phyloP scores from a whole-genome alignment of 2,113 vertebrate genomes.

The Crotalus helleri region DNA sequence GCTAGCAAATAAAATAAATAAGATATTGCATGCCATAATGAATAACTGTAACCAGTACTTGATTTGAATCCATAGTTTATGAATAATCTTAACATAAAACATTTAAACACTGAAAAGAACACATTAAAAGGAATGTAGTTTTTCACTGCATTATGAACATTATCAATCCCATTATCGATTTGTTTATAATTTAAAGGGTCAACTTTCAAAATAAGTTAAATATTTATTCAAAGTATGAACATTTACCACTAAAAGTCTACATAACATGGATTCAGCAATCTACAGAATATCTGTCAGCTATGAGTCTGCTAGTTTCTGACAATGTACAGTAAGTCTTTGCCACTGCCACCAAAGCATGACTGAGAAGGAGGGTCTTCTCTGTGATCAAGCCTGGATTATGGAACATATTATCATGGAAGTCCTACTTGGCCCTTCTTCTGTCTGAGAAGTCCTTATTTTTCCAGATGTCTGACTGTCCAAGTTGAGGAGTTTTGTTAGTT shows the following conservation, averaged over 20 bases:
- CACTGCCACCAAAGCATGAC: background rate
- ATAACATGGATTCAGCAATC: background rate
- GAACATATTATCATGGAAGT: background rate
- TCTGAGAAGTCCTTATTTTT: background rate
- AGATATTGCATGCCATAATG: slow-evolving; percentile 27
- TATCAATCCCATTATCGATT: background rate
- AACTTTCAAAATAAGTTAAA: background rate
- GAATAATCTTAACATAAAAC: background rate
- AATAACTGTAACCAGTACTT: background rate
- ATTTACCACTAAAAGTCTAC: background rate
- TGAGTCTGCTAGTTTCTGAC: background rate
- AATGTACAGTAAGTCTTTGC: background rate
- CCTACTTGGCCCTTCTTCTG: background rate
- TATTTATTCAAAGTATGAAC: background rate
- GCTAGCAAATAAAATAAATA: slow-evolving; percentile 70
- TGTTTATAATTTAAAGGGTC: background rate
- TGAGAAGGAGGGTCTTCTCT: background rate
- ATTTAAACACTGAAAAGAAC: background rate
- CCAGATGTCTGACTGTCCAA: background rate
- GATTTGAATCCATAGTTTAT: background rate
- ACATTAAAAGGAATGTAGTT: background rate
- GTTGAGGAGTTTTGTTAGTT: background rate
- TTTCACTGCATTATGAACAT: background rate
- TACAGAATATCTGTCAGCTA: background rate
- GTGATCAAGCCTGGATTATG: background rate